Conservation (phyloP, 1,140 invertebrate genomes). For the Bombus huntii region DNA sequence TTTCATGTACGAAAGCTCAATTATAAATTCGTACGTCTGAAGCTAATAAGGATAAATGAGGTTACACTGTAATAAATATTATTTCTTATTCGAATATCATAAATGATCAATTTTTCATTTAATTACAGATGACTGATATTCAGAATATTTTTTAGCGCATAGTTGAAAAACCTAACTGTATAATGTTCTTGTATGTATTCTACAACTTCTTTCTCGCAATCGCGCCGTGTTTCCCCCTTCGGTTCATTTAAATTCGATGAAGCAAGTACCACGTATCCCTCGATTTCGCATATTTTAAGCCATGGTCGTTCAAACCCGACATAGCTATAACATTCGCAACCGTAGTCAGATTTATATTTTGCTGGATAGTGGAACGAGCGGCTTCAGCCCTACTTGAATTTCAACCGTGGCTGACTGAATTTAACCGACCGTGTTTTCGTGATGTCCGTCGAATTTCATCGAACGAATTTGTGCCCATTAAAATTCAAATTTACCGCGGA, state of each 20-base stretch:
- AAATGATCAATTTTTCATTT: no score
- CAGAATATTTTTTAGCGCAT: no score
- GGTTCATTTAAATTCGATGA: neutral
- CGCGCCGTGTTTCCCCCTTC: neutral
- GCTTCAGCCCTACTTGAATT: neutral
- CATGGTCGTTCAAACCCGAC: neutral
- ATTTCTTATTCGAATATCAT: no score
- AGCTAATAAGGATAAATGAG: no score
- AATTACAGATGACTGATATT: no score
- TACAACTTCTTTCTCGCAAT: no score
- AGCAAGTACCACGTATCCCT: neutral
- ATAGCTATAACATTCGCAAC: neutral
- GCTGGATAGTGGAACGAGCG: neutral
- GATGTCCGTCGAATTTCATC: neutral
- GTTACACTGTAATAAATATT: no score
- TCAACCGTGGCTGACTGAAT: neutral
- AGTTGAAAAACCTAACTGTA: no score
- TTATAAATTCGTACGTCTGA: no score
- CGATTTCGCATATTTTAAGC: neutral
- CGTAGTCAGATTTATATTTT: neutral
- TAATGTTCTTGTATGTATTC: no score
- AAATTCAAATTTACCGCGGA: neutral
- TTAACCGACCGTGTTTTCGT: neutral
- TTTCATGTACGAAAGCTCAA: no score
- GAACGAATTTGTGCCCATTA: neutral